phyloP scores from a whole-genome alignment of 2,113 vertebrate species.

The Orcinus orca region DNA sequence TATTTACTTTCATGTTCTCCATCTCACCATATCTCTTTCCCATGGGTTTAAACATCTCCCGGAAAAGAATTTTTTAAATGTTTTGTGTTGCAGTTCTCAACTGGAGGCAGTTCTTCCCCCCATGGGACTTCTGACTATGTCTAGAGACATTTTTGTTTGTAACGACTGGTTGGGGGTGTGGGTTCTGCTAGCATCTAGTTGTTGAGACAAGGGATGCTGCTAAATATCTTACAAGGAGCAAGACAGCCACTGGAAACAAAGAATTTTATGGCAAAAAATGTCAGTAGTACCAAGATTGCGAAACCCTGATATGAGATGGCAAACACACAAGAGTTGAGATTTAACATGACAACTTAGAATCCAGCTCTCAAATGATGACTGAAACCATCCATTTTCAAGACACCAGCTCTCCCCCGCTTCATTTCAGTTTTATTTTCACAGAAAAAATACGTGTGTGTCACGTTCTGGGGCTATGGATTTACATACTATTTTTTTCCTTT shows the following conservation, averaged over 20 bases:
- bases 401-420: accelerated
- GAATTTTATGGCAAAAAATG: background rate
- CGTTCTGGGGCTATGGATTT: background rate
- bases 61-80: conserved; percentile 28
- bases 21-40: conserved; percentile 28
- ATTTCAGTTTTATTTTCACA: background rate
- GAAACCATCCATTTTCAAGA: background rate
- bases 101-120: background rate
- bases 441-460: background rate
- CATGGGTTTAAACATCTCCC: background rate
- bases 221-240: background rate
- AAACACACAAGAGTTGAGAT: background rate
- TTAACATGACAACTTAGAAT: background rate
- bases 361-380: background rate
- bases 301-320: background rate
- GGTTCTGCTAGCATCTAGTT: background rate
- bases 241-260: background rate
- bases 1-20: conserved; percentile 1
- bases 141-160: background rate
- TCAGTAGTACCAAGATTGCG: background rate
- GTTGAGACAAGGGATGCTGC: background rate
- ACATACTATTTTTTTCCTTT: background rate
- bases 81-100: background rate
- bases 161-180: background rate
- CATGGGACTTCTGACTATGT: background rate